Percentiles rank a stretch among this genome's conserved stretches.
These are phyloP conservation scores for Thaumatotibia leucotreta DNA, from an alignment of 1,140 invertebrate species.

Conservation along the genomic window DNA sequence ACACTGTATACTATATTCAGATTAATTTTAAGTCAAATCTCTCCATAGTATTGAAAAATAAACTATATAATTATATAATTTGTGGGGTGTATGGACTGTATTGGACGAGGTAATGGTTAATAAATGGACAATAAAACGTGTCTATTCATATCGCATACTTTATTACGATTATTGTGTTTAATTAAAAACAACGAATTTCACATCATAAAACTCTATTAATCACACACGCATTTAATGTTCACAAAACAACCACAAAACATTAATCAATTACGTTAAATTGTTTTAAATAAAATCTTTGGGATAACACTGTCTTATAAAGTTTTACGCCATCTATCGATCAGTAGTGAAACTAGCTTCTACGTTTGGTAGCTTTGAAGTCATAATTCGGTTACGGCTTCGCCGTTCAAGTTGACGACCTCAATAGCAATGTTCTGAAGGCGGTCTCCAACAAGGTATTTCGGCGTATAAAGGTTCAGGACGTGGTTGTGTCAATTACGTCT, in stretches of 20 bases:
- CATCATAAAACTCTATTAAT: slow-evolving; percentile 2
- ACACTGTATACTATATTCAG: too few relatives aligned
- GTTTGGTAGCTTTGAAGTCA: slow-evolving; percentile 33
- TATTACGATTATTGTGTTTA: slow-evolving; percentile 7
- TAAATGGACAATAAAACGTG: too few relatives aligned
- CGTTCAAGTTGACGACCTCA: slow-evolving; percentile 59
- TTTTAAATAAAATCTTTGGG: slow-evolving; percentile 16
- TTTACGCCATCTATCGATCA: slow-evolving; percentile 36
- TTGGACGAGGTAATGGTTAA: too few relatives aligned
- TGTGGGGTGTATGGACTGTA: too few relatives aligned
- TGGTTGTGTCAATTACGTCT: slow-evolving; percentile 55
- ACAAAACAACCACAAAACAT: slow-evolving; percentile 13
- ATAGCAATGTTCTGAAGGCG: slow-evolving; percentile 60
- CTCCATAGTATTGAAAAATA: too few relatives aligned
- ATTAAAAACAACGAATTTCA: neutral
- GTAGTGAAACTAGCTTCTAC: slow-evolving; percentile 20
- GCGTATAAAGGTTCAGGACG: slow-evolving; percentile 70
- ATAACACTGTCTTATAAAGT: neutral
- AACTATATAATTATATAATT: too few relatives aligned
- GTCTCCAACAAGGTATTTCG: slow-evolving; percentile 71
- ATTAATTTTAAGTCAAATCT: too few relatives aligned
- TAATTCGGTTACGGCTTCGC: slow-evolving; percentile 74
- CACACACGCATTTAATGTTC: neutral
- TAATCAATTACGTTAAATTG: neutral
- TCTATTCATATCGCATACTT: neutral